A percentile compares a stretch with the other conserved stretches of the same genome.
Evolutionary conservation across 2,113 vertebrate genomes (phyloP).

Genomic region (Strix uralensis): DNA sequence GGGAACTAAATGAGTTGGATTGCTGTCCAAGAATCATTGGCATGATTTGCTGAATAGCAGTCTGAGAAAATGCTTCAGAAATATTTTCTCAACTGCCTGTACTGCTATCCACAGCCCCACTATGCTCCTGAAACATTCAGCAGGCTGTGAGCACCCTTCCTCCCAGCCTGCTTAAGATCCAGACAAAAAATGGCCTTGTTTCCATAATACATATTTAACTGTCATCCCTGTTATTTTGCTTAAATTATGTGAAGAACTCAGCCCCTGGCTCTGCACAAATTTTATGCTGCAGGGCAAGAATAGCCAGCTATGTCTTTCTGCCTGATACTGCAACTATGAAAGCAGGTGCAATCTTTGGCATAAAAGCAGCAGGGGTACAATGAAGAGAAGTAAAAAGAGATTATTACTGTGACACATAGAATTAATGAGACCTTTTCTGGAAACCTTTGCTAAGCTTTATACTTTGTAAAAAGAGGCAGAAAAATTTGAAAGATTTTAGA

Average conservation of each 20-base stretch:
- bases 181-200: neutral
- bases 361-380: neutral
- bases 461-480: neutral
- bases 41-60: neutral
- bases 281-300: neutral
- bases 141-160: neutral
- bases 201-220: neutral
- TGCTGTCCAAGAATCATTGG: neutral
- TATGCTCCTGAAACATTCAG: neutral
- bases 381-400: neutral
- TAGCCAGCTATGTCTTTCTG: neutral
- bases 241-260: neutral
- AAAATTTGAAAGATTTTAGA: neutral
- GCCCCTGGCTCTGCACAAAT: neutral
- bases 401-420: slow-evolving; percentile 1
- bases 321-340: neutral
- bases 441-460: neutral
- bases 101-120: neutral
- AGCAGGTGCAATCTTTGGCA: slow-evolving; percentile 5
- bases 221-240: neutral
- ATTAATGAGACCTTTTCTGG: slow-evolving; percentile 33
- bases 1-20: neutral
- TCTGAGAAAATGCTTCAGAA: neutral
- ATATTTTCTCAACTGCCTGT: neutral
- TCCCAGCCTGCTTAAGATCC: neutral